Evolutionary conservation across 2,113 vertebrate species (phyloP).

Genomic region (Alligator mississippiensis): DNA sequence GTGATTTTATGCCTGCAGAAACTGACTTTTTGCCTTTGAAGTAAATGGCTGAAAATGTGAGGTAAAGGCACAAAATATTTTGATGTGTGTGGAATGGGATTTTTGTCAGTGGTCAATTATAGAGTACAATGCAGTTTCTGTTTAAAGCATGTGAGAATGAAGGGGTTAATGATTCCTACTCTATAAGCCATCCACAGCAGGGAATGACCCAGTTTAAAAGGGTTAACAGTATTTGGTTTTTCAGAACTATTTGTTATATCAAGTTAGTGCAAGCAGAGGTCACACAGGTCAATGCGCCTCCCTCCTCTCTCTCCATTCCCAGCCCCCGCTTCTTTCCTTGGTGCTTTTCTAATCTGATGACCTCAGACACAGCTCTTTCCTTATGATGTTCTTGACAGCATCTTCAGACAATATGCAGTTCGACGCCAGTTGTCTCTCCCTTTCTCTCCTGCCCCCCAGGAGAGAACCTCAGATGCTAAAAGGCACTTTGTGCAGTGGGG

Average conservation of each 20-base stretch:
- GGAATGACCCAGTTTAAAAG: constrained; percentile 78
- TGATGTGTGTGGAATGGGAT: background rate
- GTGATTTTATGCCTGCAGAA: background rate
- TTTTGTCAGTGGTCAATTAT: background rate
- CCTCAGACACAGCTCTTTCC: constrained; percentile 77
- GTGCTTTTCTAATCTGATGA: constrained; percentile 77
- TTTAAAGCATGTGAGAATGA: background rate
- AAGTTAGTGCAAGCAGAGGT: constrained; percentile 80
- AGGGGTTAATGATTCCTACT: constrained; percentile 62
- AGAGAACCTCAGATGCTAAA: constrained; percentile 69
- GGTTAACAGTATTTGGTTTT: constrained; percentile 81
- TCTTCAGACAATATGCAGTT: constrained; percentile 71
- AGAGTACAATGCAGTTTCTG: background rate
- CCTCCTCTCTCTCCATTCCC: constrained; percentile 37
- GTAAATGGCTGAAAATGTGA: background rate
- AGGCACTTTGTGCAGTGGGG: constrained; percentile 69
- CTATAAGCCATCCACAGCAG: constrained; percentile 38
- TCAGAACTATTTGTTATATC: constrained; percentile 82
- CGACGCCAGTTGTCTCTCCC: constrained; percentile 72
- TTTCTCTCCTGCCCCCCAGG: constrained; percentile 66
- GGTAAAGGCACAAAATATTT: background rate
- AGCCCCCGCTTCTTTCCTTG: constrained; percentile 51
- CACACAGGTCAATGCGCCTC: constrained; percentile 60
- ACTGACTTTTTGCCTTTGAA: background rate
- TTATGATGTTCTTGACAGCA: constrained; percentile 78